phyloP scores from a whole-genome alignment of 2,888 invertebrate species.

The Smittia sp. region DNA sequence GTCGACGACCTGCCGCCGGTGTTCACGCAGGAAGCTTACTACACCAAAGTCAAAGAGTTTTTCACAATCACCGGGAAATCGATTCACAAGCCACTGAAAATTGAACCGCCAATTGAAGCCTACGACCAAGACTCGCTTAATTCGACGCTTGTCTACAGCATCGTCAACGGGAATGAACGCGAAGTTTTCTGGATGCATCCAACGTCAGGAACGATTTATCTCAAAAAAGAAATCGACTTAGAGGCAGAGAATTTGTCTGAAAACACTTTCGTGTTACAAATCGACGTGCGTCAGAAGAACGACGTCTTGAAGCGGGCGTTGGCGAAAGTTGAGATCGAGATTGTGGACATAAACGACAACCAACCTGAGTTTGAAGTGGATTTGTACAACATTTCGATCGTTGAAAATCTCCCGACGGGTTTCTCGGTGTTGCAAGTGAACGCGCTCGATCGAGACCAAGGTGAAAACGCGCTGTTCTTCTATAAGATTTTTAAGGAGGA shows the following conservation, averaged over 20 bases:
- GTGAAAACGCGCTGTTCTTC: constrained; percentile 79
- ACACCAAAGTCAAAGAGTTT: constrained; percentile 77
- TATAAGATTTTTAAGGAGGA: constrained; percentile 68
- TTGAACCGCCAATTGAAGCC: constrained; percentile 71
- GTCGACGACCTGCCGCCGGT: constrained; percentile 80
- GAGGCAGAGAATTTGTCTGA: constrained; percentile 72
- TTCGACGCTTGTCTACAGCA: constrained; percentile 71
- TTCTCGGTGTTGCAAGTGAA: constrained; percentile 59
- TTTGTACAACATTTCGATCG: constrained; percentile 87
- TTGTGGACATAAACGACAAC: constrained; percentile 79
- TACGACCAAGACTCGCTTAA: constrained; percentile 79
- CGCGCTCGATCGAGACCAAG: constrained; percentile 78
- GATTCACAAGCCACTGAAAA: constrained; percentile 68
- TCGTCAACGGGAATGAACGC: constrained; percentile 76
- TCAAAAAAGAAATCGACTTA: constrained; percentile 78
- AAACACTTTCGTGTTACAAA: constrained; percentile 70
- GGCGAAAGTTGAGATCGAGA: constrained; percentile 70
- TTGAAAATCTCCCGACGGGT: constrained; percentile 85
- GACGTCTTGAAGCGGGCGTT: constrained; percentile 72
- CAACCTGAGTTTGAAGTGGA: constrained; percentile 84
- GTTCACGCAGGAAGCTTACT: constrained; percentile 77
- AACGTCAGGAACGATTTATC: constrained; percentile 70
- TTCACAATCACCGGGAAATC: constrained; percentile 71
- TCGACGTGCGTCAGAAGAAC: constrained; percentile 76
- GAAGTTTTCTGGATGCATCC: constrained; percentile 72